phyloP scores from a whole-genome alignment of 1,140 invertebrate genomes.

The Tetranychus cinnabarinus region DNA sequence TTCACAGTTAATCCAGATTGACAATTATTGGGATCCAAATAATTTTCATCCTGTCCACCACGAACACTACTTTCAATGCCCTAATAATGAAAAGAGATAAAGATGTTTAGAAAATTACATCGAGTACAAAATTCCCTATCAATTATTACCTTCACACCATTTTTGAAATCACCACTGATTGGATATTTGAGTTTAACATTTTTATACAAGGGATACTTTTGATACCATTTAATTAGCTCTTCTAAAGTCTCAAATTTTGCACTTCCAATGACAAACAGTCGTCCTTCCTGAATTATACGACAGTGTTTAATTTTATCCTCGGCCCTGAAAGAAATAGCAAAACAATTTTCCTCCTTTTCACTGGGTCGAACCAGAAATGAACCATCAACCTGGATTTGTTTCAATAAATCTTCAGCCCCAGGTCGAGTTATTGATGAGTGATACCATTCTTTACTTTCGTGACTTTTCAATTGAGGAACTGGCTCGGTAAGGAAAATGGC shows the following conservation, averaged over 20 bases:
- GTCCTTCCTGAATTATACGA: constrained; percentile 65
- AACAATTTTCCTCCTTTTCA: constrained; percentile 56
- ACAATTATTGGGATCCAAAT: constrained; percentile 51
- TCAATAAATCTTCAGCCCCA: constrained; percentile 63
- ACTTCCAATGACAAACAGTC: constrained; percentile 65
- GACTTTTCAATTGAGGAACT: constrained; percentile 73
- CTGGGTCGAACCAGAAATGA: constrained; percentile 72
- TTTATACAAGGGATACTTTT: constrained; percentile 65
- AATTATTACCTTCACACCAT: background rate
- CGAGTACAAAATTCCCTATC: background rate
- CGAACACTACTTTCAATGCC: background rate
- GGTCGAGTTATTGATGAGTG: constrained; percentile 48
- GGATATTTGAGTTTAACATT: constrained; percentile 63
- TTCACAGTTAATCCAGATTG: constrained; percentile 32
- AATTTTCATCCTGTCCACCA: constrained; percentile 18
- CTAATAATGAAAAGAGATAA: background rate
- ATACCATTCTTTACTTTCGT: constrained; percentile 85
- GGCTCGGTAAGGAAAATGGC: constrained; percentile 62
- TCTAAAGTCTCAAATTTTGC: constrained; percentile 82
- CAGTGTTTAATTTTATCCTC: constrained; percentile 84
- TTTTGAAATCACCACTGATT: constrained; percentile 45
- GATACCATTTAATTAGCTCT: constrained; percentile 70
- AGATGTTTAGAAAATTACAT: background rate
- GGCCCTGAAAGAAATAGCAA: constrained; percentile 62
- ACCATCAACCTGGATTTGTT: constrained; percentile 54